phyloP scores from a whole-genome alignment of 2,888 invertebrate species.

The Brachyptera putata region DNA sequence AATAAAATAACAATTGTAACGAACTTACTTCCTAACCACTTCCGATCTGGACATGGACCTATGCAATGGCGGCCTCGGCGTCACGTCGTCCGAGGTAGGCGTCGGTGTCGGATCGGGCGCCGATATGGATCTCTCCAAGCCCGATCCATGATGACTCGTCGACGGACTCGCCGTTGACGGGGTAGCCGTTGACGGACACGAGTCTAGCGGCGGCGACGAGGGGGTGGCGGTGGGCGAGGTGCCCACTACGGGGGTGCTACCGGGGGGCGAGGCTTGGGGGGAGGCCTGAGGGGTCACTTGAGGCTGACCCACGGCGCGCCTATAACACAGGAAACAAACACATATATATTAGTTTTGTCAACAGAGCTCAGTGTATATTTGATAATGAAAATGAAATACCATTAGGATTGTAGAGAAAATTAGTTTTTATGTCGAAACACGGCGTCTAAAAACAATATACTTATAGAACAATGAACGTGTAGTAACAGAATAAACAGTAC shows the following conservation, averaged over 20 bases:
- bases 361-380: not conserved
- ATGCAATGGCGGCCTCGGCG: slow-evolving; percentile 37
- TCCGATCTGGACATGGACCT: slow-evolving; percentile 46
- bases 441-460: too few species aligned
- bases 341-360: too few species aligned
- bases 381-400: too few species aligned
- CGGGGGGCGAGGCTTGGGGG: slow-evolving; percentile 31
- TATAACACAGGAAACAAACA: slow-evolving; percentile 28
- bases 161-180: slow-evolving; percentile 37
- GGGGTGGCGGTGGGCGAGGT: slow-evolving; percentile 42
- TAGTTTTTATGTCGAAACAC: too few species aligned
- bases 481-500: too few species aligned
- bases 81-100: slow-evolving; percentile 28
- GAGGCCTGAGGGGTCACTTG: slow-evolving; percentile 41
- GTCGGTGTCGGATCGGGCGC: slow-evolving; percentile 25
- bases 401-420: too few species aligned
- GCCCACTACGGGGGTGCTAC: slow-evolving; percentile 41
- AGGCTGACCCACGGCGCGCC: slow-evolving; percentile 31
- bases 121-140: slow-evolving; percentile 30
- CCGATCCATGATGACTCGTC: slow-evolving; percentile 30
- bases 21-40: slow-evolving; percentile 46
- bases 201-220: slow-evolving; percentile 30
- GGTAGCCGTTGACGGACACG: slow-evolving; percentile 39
- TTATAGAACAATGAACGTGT: too few species aligned
- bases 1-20: not conserved